Evolutionary conservation across 53 echinoderm and acorn worm genomes (phyloP), one percentile per base, ranked within the genome.

Genomic region (Crossaster papposus): DNA sequence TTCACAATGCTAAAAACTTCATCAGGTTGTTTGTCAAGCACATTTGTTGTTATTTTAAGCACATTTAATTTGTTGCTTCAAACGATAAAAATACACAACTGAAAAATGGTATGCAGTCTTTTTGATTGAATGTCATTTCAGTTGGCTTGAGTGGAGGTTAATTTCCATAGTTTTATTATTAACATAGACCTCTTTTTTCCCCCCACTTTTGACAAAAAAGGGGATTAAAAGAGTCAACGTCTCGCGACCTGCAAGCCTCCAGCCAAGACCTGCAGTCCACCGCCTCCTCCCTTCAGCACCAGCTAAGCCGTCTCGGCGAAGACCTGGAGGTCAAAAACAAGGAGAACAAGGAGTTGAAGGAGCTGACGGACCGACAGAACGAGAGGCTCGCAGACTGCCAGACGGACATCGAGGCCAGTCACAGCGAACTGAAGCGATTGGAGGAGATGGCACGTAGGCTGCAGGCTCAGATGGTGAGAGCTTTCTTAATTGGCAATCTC

Each of bases 321-420:
- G 91, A 89, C 24, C 88, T 96, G 68, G 93, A 91, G 24, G 85
- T 72, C 63, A 79, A 86, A 33, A 54, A 72, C 33, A 90, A 76
- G 82, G 96, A 99, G 90, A 96, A 96, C 77, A 26, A 53, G 76
- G 95, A 96, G 51, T 83, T 99, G 31, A 86, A 74, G 70, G 95
- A 96, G 54, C 83, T 93, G 91, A 96, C 93, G 0, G 86, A 86
- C 23, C 58, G 89, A 32, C 99, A 99, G 91, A 93, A 83, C 20
- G 88, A 96, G 65, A 82, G 94, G 35, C 83, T 99, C 2, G 77
- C 70, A 0, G 92, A 93, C 54, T 93, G 91, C 63, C 94, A 94
- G 90, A 71, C 91, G 58, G 99, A 99, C 72, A 91, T 96, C 12
- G 94, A 96, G 93, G 88, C 71, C 31, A 95, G 92, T 65, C 86